Percentiles rank a stretch among this genome's conserved stretches.
Evolutionary conservation across 2,888 invertebrate genomes (phyloP).

Genomic region (Drosophila ustulata): DNA sequence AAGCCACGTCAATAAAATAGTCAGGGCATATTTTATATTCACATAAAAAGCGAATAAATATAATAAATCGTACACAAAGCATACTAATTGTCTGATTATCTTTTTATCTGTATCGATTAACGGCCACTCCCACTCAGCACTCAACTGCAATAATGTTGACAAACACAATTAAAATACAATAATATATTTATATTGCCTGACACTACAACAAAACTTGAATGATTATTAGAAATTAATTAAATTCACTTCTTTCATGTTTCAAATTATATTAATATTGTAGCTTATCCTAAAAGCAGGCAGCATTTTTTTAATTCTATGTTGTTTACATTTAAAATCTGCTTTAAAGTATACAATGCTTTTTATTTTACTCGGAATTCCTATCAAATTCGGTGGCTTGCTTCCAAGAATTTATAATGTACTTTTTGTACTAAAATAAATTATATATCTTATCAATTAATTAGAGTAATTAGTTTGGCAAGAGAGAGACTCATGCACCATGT

Average conservation of each 20-base stretch:
- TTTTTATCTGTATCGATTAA: neutral
- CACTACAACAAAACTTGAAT: neutral
- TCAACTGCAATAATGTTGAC: neutral
- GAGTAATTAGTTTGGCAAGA: too few species aligned
- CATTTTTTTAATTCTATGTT: too few species aligned
- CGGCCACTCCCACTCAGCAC: neutral
- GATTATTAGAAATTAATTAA: neutral
- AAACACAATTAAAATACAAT: neutral
- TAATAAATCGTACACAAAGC: neutral
- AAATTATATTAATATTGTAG: neutral
- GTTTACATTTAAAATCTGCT: neutral
- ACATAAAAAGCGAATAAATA: neutral
- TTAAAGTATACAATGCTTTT: neutral
- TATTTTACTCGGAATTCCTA: too few species aligned
- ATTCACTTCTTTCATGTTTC: neutral
- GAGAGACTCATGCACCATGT: too few species aligned
- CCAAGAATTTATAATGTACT: too few species aligned
- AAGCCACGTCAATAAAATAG: constrained; percentile 46
- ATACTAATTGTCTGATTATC: neutral
- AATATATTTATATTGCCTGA: neutral
- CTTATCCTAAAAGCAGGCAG: too few species aligned
- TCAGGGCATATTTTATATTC: neutral
- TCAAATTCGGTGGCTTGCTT: too few species aligned
- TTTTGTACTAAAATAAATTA: too few species aligned
- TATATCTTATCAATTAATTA: too few species aligned